Conservation (phyloP, 2,113 vertebrate species). For the Numenius arquata region DNA sequence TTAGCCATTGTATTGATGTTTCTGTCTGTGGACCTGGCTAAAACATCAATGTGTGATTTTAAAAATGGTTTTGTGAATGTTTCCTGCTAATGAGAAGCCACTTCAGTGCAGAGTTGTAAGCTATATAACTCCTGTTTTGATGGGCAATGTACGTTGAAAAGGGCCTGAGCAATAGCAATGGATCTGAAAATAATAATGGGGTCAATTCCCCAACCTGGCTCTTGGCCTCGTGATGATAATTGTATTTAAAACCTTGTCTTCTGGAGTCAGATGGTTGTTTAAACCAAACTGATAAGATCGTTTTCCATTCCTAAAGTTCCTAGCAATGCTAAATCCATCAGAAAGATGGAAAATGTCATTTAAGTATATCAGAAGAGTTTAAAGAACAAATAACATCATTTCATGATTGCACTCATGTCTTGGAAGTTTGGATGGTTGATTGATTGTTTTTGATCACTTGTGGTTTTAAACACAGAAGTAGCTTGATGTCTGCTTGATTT, state of each 20-base stretch:
- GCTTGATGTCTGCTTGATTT: neutral
- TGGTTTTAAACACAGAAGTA: neutral
- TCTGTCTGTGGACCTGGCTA: neutral
- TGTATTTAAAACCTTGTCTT: neutral
- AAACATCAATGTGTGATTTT: neutral
- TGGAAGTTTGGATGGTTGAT: neutral
- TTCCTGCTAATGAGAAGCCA: neutral
- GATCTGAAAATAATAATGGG: neutral
- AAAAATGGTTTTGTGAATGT: neutral
- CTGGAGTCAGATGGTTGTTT: neutral
- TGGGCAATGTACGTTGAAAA: accelerated
- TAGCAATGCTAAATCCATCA: neutral
- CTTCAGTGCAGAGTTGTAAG: neutral
- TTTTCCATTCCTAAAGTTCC: neutral
- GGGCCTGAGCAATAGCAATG: neutral
- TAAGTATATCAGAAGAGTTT: neutral
- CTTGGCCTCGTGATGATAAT: neutral
- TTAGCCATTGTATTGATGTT: neutral
- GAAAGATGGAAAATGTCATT: neutral
- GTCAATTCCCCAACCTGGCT: neutral
- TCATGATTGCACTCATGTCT: neutral
- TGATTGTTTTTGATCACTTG: neutral
- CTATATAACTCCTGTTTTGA: neutral
- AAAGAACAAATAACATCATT: neutral
- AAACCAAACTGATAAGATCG: neutral